Evolutionary conservation across 2,888 invertebrate species (phyloP).

Genomic region (Quadroppia sp.): DNA sequence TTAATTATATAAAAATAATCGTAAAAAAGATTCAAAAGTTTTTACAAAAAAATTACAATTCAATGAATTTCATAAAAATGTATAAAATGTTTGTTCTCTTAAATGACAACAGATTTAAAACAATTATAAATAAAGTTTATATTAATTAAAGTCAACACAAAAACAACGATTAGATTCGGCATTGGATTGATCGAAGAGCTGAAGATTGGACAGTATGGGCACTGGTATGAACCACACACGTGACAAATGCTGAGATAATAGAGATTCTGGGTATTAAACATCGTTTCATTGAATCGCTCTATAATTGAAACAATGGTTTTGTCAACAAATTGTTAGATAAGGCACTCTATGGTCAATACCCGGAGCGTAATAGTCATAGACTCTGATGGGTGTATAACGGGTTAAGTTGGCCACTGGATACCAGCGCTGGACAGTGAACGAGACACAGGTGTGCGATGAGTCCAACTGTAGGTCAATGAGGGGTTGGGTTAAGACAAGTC

Average conservation of each 20-base stretch:
- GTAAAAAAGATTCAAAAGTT: not conserved
- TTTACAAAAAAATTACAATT: not conserved
- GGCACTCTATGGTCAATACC: conserved; percentile 48
- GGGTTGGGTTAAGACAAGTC: not conserved
- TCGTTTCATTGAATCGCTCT: conserved; percentile 88
- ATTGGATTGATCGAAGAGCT: conserved; percentile 42
- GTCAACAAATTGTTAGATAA: not conserved
- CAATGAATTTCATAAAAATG: not conserved
- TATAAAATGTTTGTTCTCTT: not conserved
- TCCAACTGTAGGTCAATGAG: conserved; percentile 51
- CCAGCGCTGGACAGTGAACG: conserved; percentile 55
- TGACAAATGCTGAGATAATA: conserved; percentile 86
- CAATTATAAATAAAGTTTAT: conserved; percentile 27
- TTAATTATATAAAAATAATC: not conserved
- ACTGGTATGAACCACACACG: conserved; percentile 89
- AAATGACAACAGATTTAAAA: conserved; percentile 25
- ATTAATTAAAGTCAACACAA: not conserved
- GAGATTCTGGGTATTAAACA: conserved; percentile 79
- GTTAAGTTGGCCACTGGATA: conserved; percentile 57
- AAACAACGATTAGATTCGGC: conserved; percentile 21
- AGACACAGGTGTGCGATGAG: conserved; percentile 53
- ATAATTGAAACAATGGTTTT: conserved; percentile 50
- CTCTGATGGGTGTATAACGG: conserved; percentile 53
- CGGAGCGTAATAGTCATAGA: conserved; percentile 57
- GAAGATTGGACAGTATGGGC: conserved; percentile 72